Percentiles rank a stretch among this genome's conserved stretches.
Conservation (phyloP, 2,888 invertebrate species). For the Rhopalosiphum nymphaeae region DNA sequence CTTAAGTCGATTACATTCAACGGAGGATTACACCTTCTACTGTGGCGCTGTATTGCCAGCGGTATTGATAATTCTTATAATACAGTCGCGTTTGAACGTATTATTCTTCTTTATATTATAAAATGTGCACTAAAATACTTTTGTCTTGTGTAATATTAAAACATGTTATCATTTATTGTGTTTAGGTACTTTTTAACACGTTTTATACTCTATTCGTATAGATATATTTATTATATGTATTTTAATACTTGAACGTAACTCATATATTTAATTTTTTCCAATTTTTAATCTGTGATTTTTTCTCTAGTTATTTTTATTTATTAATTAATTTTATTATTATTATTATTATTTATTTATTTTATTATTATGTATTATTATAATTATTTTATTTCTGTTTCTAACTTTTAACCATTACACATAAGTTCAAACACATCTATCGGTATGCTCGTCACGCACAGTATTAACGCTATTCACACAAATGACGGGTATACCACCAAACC, state of each 20-base stretch:
- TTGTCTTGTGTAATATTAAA: background rate
- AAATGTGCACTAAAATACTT: background rate
- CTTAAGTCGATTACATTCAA: conserved; percentile 33
- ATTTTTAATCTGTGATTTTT: conserved; percentile 51
- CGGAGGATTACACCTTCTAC: background rate
- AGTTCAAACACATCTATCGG: background rate
- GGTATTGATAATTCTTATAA: background rate
- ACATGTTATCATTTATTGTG: background rate
- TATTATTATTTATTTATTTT: conserved; percentile 40
- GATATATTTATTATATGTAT: background rate
- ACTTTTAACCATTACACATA: background rate
- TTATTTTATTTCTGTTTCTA: background rate
- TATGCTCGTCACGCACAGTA: conserved; percentile 38
- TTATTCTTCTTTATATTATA: background rate
- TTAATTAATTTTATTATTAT: conserved; percentile 31
- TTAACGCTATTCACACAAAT: conserved; percentile 10
- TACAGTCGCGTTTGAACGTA: background rate
- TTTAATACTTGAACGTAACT: conserved; percentile 22
- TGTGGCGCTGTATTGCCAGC: background rate
- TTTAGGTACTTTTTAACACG: conserved; percentile 7
- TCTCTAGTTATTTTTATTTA: conserved; percentile 37
- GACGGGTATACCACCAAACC: background rate
- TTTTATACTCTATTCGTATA: background rate
- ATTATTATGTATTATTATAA: background rate
- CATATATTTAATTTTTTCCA: conserved; percentile 22